Percentiles rank a stretch among this genome's conserved stretches.
These are phyloP conservation scores for Cataglyphis hispanica DNA, from an alignment of 1,140 invertebrate species.

Conservation along the genomic window DNA sequence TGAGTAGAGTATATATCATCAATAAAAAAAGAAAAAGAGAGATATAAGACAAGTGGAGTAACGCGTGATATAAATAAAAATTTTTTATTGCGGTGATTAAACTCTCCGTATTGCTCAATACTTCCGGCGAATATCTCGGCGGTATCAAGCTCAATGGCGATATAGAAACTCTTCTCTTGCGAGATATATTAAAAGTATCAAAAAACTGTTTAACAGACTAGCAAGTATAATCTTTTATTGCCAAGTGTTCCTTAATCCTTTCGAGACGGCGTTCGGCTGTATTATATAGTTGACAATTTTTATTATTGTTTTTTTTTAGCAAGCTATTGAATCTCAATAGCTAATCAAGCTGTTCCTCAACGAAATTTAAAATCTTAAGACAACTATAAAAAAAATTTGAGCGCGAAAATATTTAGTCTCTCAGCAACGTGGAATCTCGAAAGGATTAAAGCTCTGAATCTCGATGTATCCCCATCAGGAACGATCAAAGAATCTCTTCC, in stretches of 20 bases:
- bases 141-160: constrained; percentile 27
- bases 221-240: constrained; percentile 65
- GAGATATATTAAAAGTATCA: constrained; percentile 69
- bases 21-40: constrained; percentile 38
- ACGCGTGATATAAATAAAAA: constrained; percentile 32
- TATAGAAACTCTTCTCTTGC: constrained; percentile 38
- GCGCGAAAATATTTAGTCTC: constrained; percentile 32
- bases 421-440: background rate
- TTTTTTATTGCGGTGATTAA: constrained; percentile 33
- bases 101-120: constrained; percentile 35
- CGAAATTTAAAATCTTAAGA: background rate
- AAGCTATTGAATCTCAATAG: background rate
- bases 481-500: background rate
- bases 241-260: constrained; percentile 30
- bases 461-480: background rate
- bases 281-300: background rate
- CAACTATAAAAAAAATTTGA: background rate
- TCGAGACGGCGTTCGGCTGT: background rate
- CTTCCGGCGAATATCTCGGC: background rate
- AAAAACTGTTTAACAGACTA: constrained; percentile 72
- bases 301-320: background rate
- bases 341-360: background rate
- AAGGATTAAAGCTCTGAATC: constrained; percentile 32
- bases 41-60: constrained; percentile 13
- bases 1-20: constrained; percentile 45